phyloP scores from a whole-genome alignment of 2,113 vertebrate genomes.

The Alligator mississippiensis region DNA sequence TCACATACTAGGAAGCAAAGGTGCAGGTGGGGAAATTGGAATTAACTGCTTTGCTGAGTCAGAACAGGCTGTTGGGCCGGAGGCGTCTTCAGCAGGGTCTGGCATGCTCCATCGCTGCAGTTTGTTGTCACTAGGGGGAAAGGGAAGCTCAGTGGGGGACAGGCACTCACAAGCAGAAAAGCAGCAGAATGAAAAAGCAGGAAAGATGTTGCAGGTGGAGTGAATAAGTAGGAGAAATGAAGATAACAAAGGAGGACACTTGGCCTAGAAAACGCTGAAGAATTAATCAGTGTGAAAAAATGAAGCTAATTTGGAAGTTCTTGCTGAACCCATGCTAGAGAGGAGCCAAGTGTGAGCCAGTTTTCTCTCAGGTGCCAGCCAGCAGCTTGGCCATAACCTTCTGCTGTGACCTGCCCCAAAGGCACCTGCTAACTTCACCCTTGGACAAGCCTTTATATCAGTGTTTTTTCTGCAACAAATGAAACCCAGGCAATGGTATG shows the following conservation, averaged over 20 bases:
- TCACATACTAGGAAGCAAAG: background rate
- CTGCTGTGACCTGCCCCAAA: background rate
- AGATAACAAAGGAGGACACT: slow-evolving; percentile 64
- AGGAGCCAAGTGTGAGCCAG: background rate
- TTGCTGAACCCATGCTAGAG: slow-evolving; percentile 14
- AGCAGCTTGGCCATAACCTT: background rate
- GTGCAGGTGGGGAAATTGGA: rapidly evolving
- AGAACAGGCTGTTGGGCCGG: background rate
- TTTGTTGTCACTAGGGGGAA: slow-evolving; percentile 53
- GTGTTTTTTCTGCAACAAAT: background rate
- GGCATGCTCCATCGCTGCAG: background rate
- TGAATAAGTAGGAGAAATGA: slow-evolving; percentile 28
- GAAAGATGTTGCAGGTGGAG: background rate
- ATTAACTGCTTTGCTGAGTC: background rate
- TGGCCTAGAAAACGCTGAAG: slow-evolving; percentile 69
- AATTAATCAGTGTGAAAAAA: background rate
- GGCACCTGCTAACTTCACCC: background rate
- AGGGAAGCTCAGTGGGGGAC: background rate
- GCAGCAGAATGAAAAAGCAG: slow-evolving; percentile 3
- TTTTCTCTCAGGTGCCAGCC: background rate
- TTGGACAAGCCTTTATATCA: background rate
- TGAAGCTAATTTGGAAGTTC: slow-evolving; percentile 12
- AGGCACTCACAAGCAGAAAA: slow-evolving; percentile 7
- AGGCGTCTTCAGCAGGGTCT: background rate
- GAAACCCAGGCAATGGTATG: background rate